Evolutionary conservation across 2,113 vertebrate species (phyloP).

Genomic region (Daboia siamensis): DNA sequence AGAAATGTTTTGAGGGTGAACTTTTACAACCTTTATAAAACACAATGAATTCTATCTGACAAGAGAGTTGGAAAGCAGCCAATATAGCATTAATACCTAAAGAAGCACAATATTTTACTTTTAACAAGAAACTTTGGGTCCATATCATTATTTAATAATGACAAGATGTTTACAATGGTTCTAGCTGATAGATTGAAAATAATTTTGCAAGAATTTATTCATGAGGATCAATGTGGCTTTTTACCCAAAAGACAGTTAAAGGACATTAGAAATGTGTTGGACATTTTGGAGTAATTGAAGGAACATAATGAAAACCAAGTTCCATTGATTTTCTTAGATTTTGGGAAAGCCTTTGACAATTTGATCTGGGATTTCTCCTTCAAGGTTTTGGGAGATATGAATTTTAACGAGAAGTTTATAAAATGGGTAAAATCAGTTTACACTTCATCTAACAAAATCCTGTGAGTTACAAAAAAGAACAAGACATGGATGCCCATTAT

Average conservation of each 20-base stretch:
- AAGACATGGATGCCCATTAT: not conserved
- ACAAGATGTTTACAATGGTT: not conserved
- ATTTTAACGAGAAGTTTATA: not conserved
- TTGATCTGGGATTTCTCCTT: not conserved
- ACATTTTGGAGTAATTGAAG: not conserved
- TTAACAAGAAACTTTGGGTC: not conserved
- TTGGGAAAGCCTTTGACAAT: not conserved
- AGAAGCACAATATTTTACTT: not conserved
- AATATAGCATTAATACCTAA: not conserved
- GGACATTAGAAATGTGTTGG: not conserved
- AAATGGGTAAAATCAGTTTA: not conserved
- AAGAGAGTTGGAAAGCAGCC: not conserved
- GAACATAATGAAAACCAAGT: not conserved
- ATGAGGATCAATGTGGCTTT: not conserved
- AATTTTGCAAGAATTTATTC: not conserved
- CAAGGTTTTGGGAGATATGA: not conserved
- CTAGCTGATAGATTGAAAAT: not conserved
- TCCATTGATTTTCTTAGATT: not conserved
- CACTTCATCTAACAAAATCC: not conserved
- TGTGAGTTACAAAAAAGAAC: not conserved
- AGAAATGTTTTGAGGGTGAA: not conserved
- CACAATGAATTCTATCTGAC: not conserved
- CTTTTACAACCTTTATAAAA: not conserved
- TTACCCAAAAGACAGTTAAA: not conserved
- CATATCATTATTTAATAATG: not conserved